phyloP scores from a whole-genome alignment of 2,888 invertebrate genomes.

The Lasius fuliginosus region DNA sequence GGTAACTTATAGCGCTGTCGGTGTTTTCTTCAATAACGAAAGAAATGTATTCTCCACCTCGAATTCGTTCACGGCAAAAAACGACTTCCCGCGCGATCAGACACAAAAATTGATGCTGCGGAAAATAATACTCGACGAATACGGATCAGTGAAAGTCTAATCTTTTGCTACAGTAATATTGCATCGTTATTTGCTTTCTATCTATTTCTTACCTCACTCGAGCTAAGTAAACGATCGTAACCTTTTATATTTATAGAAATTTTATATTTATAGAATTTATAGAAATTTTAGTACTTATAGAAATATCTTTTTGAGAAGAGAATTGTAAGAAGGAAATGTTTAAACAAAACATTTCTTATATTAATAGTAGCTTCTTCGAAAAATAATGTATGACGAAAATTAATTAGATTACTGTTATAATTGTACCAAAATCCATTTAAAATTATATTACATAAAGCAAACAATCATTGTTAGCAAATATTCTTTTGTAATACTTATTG shows the following conservation, averaged over 20 bases:
- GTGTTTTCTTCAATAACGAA: constrained; percentile 65
- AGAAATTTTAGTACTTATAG: neutral
- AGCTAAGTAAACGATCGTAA: neutral
- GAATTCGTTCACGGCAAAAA: constrained; percentile 43
- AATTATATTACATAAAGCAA: neutral
- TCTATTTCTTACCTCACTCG: neutral
- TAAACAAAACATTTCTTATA: neutral
- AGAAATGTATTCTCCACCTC: constrained; percentile 44
- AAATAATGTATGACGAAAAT: constrained; percentile 1
- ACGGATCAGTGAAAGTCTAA: neutral
- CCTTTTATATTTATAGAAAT: neutral
- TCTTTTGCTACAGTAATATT: neutral
- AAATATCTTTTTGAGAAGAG: neutral
- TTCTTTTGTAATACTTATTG: neutral
- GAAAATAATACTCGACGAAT: constrained; percentile 6
- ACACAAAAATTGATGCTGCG: constrained; percentile 34
- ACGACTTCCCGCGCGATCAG: constrained; percentile 35
- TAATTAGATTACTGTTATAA: neutral
- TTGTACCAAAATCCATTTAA: neutral
- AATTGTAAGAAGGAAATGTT: neutral
- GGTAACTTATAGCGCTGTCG: constrained; percentile 62
- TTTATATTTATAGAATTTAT: too few species aligned
- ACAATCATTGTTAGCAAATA: neutral
- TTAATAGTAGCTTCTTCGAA: neutral
- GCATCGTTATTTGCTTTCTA: neutral